Evolutionary conservation across 2,113 vertebrate species (phyloP).

Genomic region (Chaetura pelagica): DNA sequence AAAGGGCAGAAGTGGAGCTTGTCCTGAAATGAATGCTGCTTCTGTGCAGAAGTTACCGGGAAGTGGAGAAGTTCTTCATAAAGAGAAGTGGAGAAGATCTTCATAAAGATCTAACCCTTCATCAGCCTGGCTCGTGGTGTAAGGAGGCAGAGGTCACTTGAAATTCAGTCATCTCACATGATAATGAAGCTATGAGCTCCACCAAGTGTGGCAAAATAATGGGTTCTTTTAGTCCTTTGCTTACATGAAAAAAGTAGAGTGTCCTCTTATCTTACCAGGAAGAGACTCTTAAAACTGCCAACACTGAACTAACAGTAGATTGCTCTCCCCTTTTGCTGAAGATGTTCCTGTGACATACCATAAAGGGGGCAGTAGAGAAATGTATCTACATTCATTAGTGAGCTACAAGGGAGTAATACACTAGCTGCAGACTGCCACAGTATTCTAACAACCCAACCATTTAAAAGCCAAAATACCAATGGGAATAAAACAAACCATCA

Average conservation of each 20-base stretch:
- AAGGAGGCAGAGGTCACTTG: not conserved
- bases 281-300: not conserved
- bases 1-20: slow-evolving; percentile 27
- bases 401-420: not conserved
- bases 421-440: not conserved
- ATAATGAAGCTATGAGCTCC: not conserved
- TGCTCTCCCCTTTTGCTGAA: not conserved
- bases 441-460: not conserved
- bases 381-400: not conserved
- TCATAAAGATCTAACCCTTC: slow-evolving; percentile 12
- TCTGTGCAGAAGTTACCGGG: slow-evolving; percentile 27
- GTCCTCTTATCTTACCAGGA: not conserved
- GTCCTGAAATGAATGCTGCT: slow-evolving; percentile 10
- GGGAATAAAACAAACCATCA: not conserved
- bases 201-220: not conserved
- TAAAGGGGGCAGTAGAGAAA: not conserved
- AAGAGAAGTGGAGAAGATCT: slow-evolving; percentile 28
- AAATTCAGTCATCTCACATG: slow-evolving; percentile 23
- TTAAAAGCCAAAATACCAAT: slow-evolving; percentile 30
- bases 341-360: not conserved
- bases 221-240: not conserved
- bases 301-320: not conserved
- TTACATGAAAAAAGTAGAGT: not conserved
- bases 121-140: not conserved
- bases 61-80: slow-evolving; percentile 29